phyloP scores from a whole-genome alignment of 2,888 invertebrate species.

The Ethmia dodecea region DNA sequence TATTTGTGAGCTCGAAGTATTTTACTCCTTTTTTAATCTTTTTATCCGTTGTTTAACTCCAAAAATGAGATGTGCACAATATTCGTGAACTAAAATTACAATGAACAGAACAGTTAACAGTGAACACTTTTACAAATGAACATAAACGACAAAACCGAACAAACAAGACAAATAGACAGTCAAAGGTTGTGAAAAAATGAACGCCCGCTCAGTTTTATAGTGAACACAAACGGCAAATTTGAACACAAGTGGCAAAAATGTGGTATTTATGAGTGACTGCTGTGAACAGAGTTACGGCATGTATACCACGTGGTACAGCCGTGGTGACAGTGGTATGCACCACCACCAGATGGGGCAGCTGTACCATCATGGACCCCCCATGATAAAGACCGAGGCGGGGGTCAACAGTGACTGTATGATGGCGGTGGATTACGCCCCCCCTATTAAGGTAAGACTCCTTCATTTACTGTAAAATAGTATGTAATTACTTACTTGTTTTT shows the following conservation, averaged over 20 bases:
- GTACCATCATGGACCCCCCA: conserved; percentile 76
- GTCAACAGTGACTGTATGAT: conserved; percentile 82
- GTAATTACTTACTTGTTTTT: too few species aligned
- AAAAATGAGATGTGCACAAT: too few species aligned
- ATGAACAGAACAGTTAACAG: too few species aligned
- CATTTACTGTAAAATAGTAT: conserved; percentile 3
- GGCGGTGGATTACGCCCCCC: conserved; percentile 80
- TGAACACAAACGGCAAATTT: conserved; percentile 21
- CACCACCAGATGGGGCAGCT: conserved; percentile 74
- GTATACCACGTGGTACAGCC: conserved; percentile 76
- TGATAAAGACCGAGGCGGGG: conserved; percentile 79
- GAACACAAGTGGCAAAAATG: conserved; percentile 35
- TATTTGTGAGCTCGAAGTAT: not conserved
- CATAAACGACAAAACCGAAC: too few species aligned
- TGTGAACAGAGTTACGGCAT: conserved; percentile 62
- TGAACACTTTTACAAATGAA: too few species aligned
- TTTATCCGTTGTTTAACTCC: too few species aligned
- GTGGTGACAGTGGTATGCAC: conserved; percentile 71
- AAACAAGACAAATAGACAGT: too few species aligned
- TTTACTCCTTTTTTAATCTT: too few species aligned
- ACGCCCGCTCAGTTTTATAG: not conserved
- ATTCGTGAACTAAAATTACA: too few species aligned
- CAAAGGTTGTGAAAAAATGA: too few species aligned
- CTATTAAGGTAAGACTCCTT: conserved; percentile 76
- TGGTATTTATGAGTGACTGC: conserved; percentile 66